Percentiles rank a stretch among this genome's conserved stretches.
Evolutionary conservation across 2,888 invertebrate genomes (phyloP).

Genomic region (Neoaliturus tenellus): DNA sequence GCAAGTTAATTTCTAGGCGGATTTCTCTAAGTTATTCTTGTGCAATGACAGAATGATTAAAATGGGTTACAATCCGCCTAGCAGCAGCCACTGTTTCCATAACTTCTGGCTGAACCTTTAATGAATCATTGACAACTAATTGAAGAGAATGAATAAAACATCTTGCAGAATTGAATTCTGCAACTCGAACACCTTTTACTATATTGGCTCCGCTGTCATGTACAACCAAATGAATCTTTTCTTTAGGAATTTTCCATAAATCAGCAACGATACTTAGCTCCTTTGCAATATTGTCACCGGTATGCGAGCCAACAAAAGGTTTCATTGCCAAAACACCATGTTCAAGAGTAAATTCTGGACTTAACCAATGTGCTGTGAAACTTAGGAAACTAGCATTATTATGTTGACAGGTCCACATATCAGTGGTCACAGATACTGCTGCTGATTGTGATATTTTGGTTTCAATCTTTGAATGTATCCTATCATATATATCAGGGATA

Average conservation of each 20-base stretch:
- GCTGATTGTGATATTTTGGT: no score
- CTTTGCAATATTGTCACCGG: neutral
- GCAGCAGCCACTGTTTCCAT: neutral
- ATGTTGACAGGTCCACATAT: no score
- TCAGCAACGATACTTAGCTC: neutral
- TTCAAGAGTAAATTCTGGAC: no score
- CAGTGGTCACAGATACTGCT: no score
- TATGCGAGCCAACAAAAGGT: no score
- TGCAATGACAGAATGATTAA: neutral
- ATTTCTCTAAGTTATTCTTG: neutral
- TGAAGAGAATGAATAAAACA: no score
- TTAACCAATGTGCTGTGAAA: no score
- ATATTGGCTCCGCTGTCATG: conserved; percentile 7
- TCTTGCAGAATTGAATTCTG: neutral
- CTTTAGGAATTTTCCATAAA: neutral
- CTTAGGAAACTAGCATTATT: no score
- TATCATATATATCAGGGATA: no score
- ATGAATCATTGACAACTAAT: no score
- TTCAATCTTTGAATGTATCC: no score
- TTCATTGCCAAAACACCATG: no score
- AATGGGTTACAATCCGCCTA: neutral
- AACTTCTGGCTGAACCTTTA: neutral
- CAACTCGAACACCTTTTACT: neutral
- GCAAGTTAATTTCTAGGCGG: neutral
- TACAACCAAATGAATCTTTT: conserved; percentile 16